These are phyloP conservation scores for Rhorus exstirpatorius DNA, from an alignment of 2,888 invertebrate genomes.

Conservation along the genomic window DNA sequence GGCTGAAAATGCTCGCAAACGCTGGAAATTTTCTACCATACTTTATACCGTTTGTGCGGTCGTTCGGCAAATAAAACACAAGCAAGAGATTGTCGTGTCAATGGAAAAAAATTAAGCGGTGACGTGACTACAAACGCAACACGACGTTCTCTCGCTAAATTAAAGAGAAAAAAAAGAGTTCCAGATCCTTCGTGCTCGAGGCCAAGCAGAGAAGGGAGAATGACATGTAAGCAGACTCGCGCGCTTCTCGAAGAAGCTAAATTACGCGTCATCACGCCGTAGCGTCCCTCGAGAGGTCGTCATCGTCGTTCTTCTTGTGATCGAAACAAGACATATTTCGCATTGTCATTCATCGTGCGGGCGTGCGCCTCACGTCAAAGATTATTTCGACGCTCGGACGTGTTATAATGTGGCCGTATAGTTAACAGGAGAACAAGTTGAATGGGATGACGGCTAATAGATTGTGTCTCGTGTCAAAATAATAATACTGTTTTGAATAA, in stretches of 20 bases:
- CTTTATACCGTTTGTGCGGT: background rate
- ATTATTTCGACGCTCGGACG: slow-evolving; percentile 56
- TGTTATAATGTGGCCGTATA: slow-evolving; percentile 32
- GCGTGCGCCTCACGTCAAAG: slow-evolving; percentile 68
- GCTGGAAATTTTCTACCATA: background rate
- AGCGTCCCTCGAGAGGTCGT: slow-evolving; percentile 59
- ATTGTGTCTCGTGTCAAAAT: slow-evolving; percentile 69
- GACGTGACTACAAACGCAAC: slow-evolving; percentile 74
- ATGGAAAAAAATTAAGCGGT: slow-evolving; percentile 70
- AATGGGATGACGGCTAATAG: slow-evolving; percentile 62
- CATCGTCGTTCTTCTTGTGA: slow-evolving; percentile 56
- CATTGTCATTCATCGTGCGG: slow-evolving; percentile 66
- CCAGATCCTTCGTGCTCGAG: background rate
- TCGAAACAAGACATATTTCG: slow-evolving; percentile 63
- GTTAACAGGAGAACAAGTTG: slow-evolving; percentile 43
- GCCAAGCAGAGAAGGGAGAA: background rate
- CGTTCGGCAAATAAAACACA: slow-evolving; percentile 65
- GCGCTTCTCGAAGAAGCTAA: slow-evolving; percentile 1
- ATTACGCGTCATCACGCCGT: slow-evolving; percentile 62
- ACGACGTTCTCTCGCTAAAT: slow-evolving; percentile 45
- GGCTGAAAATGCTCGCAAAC: too few species aligned
- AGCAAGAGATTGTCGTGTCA: slow-evolving; percentile 3
- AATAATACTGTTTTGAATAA: slow-evolving; percentile 65
- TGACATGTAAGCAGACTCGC: slow-evolving; percentile 21
- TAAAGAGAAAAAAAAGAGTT: background rate